A percentile compares a stretch with the other conserved stretches of the same genome.
phyloP scores from a whole-genome alignment of 2,797 vertebrate genomes.

The Leucoraja ocellata region DNA sequence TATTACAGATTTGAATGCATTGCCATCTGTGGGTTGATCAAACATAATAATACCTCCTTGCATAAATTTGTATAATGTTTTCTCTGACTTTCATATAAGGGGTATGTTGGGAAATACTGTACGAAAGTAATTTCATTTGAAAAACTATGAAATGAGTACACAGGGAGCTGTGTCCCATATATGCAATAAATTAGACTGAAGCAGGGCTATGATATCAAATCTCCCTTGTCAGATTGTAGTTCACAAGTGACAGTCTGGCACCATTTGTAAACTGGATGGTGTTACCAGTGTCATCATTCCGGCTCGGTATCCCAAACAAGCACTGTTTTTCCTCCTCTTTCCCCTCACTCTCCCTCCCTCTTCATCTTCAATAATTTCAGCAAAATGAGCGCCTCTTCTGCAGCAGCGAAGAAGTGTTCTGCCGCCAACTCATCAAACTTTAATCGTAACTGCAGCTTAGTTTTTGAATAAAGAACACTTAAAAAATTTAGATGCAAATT shows the following conservation, averaged over 20 bases:
- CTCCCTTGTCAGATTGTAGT: conserved; percentile 28
- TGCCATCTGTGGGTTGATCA: conserved; percentile 37
- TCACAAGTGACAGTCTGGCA: conserved; percentile 33
- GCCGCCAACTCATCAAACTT: conserved; percentile 98
- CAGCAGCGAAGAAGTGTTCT: conserved; percentile 70
- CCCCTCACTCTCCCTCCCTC: conserved; percentile 44
- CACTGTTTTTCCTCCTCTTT: not conserved
- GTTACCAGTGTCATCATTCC: conserved; percentile 12
- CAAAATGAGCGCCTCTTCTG: conserved; percentile 72
- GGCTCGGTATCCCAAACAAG: not conserved
- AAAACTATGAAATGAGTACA: conserved; percentile 35
- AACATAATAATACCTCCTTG: conserved; percentile 38
- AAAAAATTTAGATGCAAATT: conserved; percentile 99
- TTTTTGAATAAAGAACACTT: conserved; percentile 99
- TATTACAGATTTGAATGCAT: conserved; percentile 33
- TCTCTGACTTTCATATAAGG: conserved; percentile 37
- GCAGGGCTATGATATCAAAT: conserved; percentile 34
- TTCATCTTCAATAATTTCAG: conserved; percentile 87
- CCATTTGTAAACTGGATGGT: not conserved
- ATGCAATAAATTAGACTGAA: conserved; percentile 38
- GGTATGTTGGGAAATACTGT: conserved; percentile 36
- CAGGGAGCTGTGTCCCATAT: conserved; percentile 37
- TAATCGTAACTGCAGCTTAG: conserved; percentile 90
- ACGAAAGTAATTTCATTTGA: conserved; percentile 39
- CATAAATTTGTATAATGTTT: conserved; percentile 38